Evolutionary conservation across 2,113 vertebrate species (phyloP).

Genomic region (Oryzias woworae): DNA sequence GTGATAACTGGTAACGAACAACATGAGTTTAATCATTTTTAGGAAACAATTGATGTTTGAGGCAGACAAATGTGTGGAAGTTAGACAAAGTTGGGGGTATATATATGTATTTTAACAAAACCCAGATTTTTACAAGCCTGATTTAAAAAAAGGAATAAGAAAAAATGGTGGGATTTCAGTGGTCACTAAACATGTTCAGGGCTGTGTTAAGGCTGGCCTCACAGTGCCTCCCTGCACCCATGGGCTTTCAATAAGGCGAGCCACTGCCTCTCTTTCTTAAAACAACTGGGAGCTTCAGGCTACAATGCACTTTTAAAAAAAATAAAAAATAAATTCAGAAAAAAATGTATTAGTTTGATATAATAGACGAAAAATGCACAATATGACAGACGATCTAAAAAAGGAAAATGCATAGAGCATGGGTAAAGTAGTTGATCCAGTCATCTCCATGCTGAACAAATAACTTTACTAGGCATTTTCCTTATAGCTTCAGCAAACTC

Average conservation of each 20-base stretch:
- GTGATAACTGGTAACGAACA: too few species aligned
- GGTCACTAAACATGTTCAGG: slow-evolving; percentile 43
- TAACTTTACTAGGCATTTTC: slow-evolving; percentile 31
- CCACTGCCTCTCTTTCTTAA: slow-evolving; percentile 46
- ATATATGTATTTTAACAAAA: slow-evolving; percentile 25
- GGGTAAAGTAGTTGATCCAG: slow-evolving; percentile 22
- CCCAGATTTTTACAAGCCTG: slow-evolving; percentile 13
- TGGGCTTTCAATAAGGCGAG: slow-evolving; percentile 58
- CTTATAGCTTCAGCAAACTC: slow-evolving; percentile 17
- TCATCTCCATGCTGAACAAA: slow-evolving; percentile 38
- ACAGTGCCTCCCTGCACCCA: slow-evolving; percentile 56
- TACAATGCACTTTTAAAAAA: slow-evolving; percentile 4
- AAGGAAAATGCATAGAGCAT: slow-evolving; percentile 63
- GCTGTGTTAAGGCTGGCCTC: slow-evolving; percentile 67
- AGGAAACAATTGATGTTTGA: slow-evolving; percentile 19
- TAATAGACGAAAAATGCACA: slow-evolving; percentile 7
- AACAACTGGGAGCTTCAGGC: slow-evolving; percentile 18
- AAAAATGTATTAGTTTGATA: slow-evolving; percentile 27
- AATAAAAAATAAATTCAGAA: slow-evolving; percentile 9
- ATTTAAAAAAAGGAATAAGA: slow-evolving; percentile 4
- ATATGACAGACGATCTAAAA: slow-evolving; percentile 18
- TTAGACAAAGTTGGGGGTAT: slow-evolving; percentile 14
- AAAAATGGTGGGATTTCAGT: slow-evolving; percentile 25
- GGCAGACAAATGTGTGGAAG: slow-evolving; percentile 11
- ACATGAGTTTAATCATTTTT: too few species aligned